Evolutionary conservation across 2,888 invertebrate genomes (phyloP).

Genomic region (Anorthoa munda): DNA sequence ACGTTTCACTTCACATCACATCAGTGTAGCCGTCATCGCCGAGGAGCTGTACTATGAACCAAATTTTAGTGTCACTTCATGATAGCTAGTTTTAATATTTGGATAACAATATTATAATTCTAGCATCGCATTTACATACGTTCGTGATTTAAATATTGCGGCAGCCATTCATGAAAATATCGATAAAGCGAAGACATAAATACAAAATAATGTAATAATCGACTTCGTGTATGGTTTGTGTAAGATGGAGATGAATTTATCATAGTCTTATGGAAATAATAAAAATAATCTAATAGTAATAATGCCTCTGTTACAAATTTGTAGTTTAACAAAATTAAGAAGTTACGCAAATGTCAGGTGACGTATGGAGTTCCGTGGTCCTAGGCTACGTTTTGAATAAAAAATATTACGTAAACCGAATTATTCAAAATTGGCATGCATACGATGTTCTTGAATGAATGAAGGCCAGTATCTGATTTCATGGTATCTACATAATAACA

Average conservation of each 20-base stretch:
- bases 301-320: conserved; percentile 6
- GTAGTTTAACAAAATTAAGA: neutral
- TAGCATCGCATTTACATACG: conserved; percentile 12
- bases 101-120: conserved; percentile 16
- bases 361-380: neutral
- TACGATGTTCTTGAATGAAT: neutral
- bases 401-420: neutral
- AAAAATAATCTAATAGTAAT: conserved; percentile 10
- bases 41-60: neutral
- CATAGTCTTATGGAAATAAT: conserved; percentile 14
- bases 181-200: neutral
- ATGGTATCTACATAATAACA: neutral
- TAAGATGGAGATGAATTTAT: neutral
- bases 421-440: neutral
- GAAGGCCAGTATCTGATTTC: conserved; percentile 5
- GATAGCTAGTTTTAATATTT: conserved; percentile 14
- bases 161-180: neutral
- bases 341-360: neutral
- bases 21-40: neutral
- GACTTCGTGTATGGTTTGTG: conserved; percentile 11
- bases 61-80: neutral
- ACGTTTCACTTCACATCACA: no score
- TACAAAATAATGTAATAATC: neutral
- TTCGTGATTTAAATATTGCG: conserved; percentile 17
- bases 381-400: neutral